Evolutionary conservation across 2,113 vertebrate genomes (phyloP).

Genomic region (Colaptes auratus): DNA sequence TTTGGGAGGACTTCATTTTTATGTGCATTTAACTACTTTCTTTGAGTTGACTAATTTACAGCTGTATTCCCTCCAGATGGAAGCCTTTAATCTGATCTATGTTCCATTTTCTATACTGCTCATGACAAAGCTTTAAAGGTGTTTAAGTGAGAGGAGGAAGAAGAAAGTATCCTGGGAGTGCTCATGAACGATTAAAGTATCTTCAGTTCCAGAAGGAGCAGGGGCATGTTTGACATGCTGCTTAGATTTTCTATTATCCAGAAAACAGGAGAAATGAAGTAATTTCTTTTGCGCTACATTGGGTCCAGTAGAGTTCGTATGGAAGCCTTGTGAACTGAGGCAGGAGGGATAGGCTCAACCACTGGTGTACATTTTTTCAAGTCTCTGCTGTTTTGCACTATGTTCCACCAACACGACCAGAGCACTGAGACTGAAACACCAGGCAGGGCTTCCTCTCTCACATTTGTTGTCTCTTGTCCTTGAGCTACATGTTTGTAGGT

Average conservation of each 20-base stretch:
- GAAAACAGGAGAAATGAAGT: constrained; percentile 10
- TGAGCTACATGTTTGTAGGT: fast-evolving
- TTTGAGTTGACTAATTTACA: constrained; percentile 27
- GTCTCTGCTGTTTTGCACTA: not conserved
- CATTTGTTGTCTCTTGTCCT: not conserved
- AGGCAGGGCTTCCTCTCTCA: not conserved
- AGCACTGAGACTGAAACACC: not conserved
- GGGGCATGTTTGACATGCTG: not conserved
- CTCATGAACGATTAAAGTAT: not conserved
- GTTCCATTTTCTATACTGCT: constrained; percentile 23
- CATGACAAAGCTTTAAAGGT: constrained; percentile 34
- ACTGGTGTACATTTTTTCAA: not conserved
- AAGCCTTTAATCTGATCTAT: constrained; percentile 59
- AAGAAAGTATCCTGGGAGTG: not conserved
- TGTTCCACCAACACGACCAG: not conserved
- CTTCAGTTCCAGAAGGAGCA: constrained; percentile 13
- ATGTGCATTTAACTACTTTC: constrained; percentile 12
- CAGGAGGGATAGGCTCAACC: not conserved
- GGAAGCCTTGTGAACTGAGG: not conserved
- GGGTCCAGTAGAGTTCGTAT: not conserved
- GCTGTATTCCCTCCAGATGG: constrained; percentile 35
- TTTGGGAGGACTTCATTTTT: constrained; percentile 20
- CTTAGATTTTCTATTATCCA: not conserved
- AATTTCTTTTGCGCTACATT: not conserved
- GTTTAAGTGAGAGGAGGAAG: not conserved